These are phyloP conservation scores for Brachymystax lenok DNA, from an alignment of 2,797 vertebrate species.

Conservation along the genomic window DNA sequence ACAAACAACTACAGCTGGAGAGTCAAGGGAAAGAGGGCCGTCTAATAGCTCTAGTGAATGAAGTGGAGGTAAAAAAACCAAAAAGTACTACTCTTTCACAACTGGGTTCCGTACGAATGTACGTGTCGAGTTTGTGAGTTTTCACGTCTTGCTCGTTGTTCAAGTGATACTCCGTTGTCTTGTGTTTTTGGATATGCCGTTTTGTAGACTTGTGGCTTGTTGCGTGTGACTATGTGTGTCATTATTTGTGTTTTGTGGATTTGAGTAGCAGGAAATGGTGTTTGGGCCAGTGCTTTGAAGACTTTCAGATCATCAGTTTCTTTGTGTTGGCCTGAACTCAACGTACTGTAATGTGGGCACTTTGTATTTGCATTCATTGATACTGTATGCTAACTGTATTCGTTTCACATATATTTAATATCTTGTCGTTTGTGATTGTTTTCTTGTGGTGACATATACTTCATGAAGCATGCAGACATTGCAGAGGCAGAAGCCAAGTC, in stretches of 20 bases:
- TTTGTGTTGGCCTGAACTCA: conserved; percentile 47
- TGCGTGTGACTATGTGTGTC: conserved; percentile 26
- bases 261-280: conserved; percentile 16
- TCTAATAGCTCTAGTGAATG: conserved; percentile 80
- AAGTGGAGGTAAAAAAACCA: conserved; percentile 76
- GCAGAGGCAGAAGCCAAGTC: conserved; percentile 37
- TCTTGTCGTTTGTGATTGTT: conserved; percentile 32
- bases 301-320: not conserved
- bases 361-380: conserved; percentile 49
- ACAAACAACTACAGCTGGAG: conserved; percentile 84
- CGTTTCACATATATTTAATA: conserved; percentile 36
- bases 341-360: conserved; percentile 33
- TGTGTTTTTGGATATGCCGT: conserved; percentile 49
- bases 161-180: conserved; percentile 50
- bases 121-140: conserved; percentile 46
- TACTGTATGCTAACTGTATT: conserved; percentile 34
- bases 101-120: conserved; percentile 61
- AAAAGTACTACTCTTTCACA: conserved; percentile 18
- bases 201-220: conserved; percentile 38
- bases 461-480: conserved; percentile 63
- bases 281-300: conserved; percentile 21
- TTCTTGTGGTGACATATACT: conserved; percentile 47
- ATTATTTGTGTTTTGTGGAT: conserved; percentile 25
- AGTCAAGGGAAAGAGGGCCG: conserved; percentile 80
- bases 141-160: conserved; percentile 42